A percentile compares a stretch with the other conserved stretches of the same genome.
Evolutionary conservation across 64 coral and sea anemone species (phyloP).

Genomic region (Porites australiensis): DNA sequence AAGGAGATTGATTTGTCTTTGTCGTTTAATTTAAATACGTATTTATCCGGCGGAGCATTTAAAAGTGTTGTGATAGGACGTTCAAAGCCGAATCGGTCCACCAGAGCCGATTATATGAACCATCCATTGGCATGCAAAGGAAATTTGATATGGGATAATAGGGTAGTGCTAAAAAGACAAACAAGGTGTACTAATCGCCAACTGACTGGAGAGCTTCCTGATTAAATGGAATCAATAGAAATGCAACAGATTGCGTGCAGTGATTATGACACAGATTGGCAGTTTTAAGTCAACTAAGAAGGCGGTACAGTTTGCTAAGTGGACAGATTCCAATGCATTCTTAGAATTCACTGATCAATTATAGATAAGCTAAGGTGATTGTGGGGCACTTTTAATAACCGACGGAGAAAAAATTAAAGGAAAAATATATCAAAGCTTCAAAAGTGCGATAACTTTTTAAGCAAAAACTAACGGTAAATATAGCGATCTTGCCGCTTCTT

Average conservation of each 20-base stretch:
- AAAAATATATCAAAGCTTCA: neutral
- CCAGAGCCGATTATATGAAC: neutral
- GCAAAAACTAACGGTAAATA: neutral
- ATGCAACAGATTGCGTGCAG: neutral
- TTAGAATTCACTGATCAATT: constrained; percentile 20
- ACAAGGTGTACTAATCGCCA: constrained; percentile 33
- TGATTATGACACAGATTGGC: constrained; percentile 29
- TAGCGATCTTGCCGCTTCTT: neutral
- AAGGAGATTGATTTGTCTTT: constrained; percentile 1
- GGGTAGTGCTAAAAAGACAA: constrained; percentile 37
- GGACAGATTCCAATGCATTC: constrained; percentile 8
- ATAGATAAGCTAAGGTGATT: constrained; percentile 33
- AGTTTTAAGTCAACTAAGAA: constrained; percentile 14
- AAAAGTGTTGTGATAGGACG: constrained; percentile 1
- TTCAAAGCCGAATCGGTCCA: neutral
- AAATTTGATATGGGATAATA: constrained; percentile 6
- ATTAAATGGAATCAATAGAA: constrained; percentile 29
- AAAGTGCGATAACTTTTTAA: neutral
- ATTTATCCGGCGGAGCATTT: constrained; percentile 8
- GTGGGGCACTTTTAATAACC: constrained; percentile 14
- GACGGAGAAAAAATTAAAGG: constrained; percentile 10
- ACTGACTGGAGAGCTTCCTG: constrained; percentile 45
- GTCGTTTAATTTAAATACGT: neutral
- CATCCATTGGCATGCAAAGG: constrained; percentile 28
- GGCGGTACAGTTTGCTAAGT: constrained; percentile 42